phyloP scores from a whole-genome alignment of 2,888 invertebrate genomes.

The Beris morrisii region DNA sequence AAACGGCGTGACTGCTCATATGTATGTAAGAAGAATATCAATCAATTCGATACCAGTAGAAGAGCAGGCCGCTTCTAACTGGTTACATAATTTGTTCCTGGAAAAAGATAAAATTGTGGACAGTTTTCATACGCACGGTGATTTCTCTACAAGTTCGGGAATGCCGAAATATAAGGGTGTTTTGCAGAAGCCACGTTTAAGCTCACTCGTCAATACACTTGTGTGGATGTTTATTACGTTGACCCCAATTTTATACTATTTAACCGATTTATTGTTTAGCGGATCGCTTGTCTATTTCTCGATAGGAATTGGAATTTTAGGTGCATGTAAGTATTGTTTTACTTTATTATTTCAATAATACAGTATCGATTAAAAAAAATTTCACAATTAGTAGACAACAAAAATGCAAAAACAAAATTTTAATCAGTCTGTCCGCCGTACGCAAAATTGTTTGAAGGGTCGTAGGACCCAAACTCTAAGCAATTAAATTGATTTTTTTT shows the following conservation, averaged over 20 bases:
- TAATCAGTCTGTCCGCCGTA: too few relatives aligned
- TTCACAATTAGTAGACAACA: too few relatives aligned
- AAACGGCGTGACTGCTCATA: slow-evolving; percentile 69
- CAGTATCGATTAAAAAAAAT: too few relatives aligned
- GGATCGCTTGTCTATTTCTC: slow-evolving; percentile 72
- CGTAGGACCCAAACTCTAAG: too few relatives aligned
- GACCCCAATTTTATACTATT: slow-evolving; percentile 71
- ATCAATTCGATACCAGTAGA: slow-evolving; percentile 77
- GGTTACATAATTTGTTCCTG: slow-evolving; percentile 80
- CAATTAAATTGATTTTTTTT: too few relatives aligned
- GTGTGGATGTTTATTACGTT: slow-evolving; percentile 71
- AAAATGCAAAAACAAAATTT: too few relatives aligned
- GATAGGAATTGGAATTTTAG: slow-evolving; percentile 69
- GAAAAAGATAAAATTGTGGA: slow-evolving; percentile 68
- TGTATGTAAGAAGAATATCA: slow-evolving; percentile 80
- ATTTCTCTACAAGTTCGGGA: slow-evolving; percentile 77
- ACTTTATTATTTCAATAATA: not conserved
- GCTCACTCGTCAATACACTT: slow-evolving; percentile 70
- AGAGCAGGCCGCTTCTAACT: slow-evolving; percentile 70
- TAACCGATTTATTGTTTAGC: slow-evolving; percentile 67
- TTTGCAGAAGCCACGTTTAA: slow-evolving; percentile 62
- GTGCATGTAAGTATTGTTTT: slow-evolving; percentile 69
- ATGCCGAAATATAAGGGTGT: not conserved
- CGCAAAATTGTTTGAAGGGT: too few relatives aligned
- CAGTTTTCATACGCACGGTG: slow-evolving; percentile 61